phyloP scores from a whole-genome alignment of 2,797 vertebrate species.

The Hipposideros larvatus region DNA sequence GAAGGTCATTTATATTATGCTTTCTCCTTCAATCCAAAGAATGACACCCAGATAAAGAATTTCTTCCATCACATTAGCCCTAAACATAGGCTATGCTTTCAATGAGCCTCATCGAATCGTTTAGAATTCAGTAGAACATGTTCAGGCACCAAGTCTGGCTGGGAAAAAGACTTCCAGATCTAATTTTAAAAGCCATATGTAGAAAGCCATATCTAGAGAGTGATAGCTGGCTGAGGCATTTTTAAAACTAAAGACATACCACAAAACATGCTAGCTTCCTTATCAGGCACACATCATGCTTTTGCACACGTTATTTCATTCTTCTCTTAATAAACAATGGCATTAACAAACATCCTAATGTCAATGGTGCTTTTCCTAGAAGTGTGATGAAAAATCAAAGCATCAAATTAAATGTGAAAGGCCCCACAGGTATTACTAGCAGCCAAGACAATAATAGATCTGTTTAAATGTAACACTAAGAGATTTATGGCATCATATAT shows the following conservation, averaged over 20 bases:
- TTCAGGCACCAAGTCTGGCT: not conserved
- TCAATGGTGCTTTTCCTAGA: not conserved
- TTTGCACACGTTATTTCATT: not conserved
- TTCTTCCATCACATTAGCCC: not conserved
- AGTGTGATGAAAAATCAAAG: not conserved
- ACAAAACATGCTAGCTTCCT: not conserved
- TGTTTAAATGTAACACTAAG: not conserved
- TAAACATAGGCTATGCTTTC: not conserved
- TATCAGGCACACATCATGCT: not conserved
- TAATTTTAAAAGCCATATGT: constrained; percentile 12
- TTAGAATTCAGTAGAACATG: not conserved
- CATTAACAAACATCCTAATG: not conserved
- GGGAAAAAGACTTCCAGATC: not conserved
- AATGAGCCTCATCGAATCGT: not conserved
- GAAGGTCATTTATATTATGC: constrained; percentile 37
- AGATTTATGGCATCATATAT: not conserved
- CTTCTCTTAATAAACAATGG: not conserved
- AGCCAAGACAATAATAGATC: not conserved
- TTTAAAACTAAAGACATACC: not conserved
- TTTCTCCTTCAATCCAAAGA: constrained; percentile 59
- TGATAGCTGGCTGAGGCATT: not conserved
- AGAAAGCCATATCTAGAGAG: constrained; percentile 28
- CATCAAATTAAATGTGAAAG: not conserved
- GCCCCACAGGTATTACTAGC: not conserved
- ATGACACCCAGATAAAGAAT: not conserved